phyloP scores from a whole-genome alignment of 2,797 vertebrate species.

The Anisognathus igniventris region DNA sequence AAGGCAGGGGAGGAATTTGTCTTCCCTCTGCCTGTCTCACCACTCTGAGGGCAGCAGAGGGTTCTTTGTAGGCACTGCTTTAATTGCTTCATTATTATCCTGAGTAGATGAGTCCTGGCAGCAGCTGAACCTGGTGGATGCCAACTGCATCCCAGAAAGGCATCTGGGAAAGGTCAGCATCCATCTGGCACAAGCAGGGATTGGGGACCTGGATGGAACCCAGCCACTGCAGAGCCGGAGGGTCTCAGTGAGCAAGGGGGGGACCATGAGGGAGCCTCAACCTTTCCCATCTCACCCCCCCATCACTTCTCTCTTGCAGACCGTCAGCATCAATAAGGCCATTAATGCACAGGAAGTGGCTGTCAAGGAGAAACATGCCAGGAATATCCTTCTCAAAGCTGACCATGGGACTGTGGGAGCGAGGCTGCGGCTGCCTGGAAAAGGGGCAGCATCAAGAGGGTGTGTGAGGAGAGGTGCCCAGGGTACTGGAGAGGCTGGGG shows the following conservation, averaged over 20 bases:
- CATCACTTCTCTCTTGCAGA: conserved; percentile 76
- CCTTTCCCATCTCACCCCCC: background rate
- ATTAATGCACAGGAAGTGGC: conserved; percentile 98
- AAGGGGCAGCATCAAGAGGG: background rate
- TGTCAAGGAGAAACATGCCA: conserved; percentile 98
- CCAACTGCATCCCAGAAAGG: conserved; percentile 53
- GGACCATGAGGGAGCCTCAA: background rate
- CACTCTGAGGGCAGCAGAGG: conserved; percentile 22
- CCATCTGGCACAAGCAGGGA: conserved; percentile 56
- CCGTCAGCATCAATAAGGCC: conserved; percentile 99
- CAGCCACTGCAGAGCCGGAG: background rate
- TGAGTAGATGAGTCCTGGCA: conserved; percentile 42
- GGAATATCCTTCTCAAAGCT: conserved; percentile 90
- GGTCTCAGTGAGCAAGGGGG: background rate
- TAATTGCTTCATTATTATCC: conserved; percentile 57
- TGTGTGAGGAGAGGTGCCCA: background rate
- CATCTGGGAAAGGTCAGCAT: conserved; percentile 16
- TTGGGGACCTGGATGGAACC: background rate
- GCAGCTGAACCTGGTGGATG: conserved; percentile 57
- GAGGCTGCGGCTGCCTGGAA: background rate
- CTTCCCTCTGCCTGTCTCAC: conserved; percentile 4
- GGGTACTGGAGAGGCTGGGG: background rate
- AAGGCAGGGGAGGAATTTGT: background rate
- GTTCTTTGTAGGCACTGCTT: conserved; percentile 50
- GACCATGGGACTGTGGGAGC: background rate